Percentiles rank a stretch among this genome's conserved stretches.
Evolutionary conservation across 2,888 invertebrate species (phyloP).

Genomic region (Sympetrum striolatum): DNA sequence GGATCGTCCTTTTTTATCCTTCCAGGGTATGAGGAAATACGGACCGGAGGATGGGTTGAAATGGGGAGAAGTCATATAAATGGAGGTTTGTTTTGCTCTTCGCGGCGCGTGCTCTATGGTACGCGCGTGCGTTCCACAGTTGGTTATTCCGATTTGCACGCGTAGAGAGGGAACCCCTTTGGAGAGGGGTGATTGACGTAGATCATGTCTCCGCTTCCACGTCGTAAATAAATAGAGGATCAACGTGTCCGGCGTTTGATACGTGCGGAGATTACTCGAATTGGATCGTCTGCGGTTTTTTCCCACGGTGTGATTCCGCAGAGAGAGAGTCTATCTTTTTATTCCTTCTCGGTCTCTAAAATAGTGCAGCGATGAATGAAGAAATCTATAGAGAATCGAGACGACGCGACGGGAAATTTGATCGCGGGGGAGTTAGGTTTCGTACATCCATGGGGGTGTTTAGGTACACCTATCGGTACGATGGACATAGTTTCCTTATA

Average conservation of each 20-base stretch:
- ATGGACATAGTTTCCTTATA: too few species aligned
- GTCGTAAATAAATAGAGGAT: slow-evolving; percentile 13
- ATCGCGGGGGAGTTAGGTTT: too few species aligned
- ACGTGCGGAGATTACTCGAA: background rate
- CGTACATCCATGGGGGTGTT: too few species aligned
- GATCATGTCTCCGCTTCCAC: background rate
- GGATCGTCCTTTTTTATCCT: background rate
- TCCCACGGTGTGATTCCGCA: background rate
- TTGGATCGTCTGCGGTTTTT: slow-evolving; percentile 31
- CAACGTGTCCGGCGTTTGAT: slow-evolving; percentile 10
- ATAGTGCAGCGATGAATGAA: too few species aligned
- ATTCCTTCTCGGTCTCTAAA: background rate
- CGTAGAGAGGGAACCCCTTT: background rate
- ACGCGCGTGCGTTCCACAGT: background rate
- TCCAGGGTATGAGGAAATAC: background rate
- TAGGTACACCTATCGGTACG: too few species aligned
- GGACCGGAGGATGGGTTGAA: background rate
- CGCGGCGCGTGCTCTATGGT: background rate
- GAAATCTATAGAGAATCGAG: too few species aligned
- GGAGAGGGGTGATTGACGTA: background rate
- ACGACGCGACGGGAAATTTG: too few species aligned
- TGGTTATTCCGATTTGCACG: background rate
- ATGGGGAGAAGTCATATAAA: background rate
- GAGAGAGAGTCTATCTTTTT: background rate
- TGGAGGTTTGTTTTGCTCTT: background rate